Evolutionary conservation across 1,140 invertebrate species (phyloP), one percentile per base, ranked within the genome.

Genomic region (Drosophila jambulina): DNA sequence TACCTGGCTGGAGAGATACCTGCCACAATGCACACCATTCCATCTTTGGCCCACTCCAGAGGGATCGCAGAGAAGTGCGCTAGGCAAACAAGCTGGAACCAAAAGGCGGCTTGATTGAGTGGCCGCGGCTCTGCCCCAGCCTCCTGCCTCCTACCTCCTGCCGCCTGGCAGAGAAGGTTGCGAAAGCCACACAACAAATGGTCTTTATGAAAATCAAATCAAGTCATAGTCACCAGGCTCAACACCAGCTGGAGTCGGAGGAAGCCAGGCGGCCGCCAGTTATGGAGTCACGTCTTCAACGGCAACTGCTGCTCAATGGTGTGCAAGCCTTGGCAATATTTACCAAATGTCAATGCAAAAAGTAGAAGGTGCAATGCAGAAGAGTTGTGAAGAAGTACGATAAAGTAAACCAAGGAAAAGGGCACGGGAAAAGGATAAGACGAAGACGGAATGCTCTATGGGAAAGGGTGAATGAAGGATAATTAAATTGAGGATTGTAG

Each of bases 291-390:
- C 75, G 75, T 63, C 78, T 81, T 53, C 63, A 70, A 59, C 75
- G 67, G 58, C 68, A 62, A 42, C 75, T 67, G 51, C 76, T 75
- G 70, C 75, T 83, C 80, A 63, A 75, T 80, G 78, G 62, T 48
- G 74, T 61, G 72, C 64, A 56, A 45, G 65, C 80, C 68, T 64
- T 82, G 79, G 78, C 82, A 82, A 90, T 90, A 90, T 90, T 90
- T 90, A 82, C 85, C 81, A 90, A 90, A 90, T 90, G 85, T 90
- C 85, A 90, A 90, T 88, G 85, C 85, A 88, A 83, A 85, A 84
- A 72, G 84, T 78, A 62, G 62, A 75, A 78, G 72, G 68, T 88
- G 84, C 80, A 64, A 64, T 79, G 67, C 84, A 75, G 46, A 54
- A 75, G 61, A 82, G 48, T 74, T 71, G 48, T 58, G 72, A 63